Percentiles rank a stretch among this genome's conserved stretches.
Evolutionary conservation across 2,113 vertebrate genomes (phyloP).

Genomic region (Pitta sordida): DNA sequence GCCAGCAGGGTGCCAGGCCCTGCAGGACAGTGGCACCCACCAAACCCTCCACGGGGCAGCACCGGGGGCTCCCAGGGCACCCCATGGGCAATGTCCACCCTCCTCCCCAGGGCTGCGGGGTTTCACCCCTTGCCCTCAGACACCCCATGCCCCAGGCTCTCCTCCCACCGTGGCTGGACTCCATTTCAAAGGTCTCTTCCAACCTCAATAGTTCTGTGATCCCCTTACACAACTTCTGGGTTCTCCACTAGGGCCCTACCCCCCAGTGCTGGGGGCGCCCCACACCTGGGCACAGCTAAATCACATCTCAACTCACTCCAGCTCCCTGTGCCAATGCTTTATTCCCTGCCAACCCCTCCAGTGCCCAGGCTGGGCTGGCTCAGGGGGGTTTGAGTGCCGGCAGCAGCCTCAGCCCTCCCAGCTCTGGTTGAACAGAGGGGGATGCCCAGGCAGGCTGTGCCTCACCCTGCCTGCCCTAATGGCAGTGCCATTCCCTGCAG

Average conservation of each 20-base stretch:
- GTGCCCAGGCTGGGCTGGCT: not conserved
- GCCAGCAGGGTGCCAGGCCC: not conserved
- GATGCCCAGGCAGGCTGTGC: not conserved
- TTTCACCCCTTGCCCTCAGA: not conserved
- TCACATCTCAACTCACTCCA: not conserved
- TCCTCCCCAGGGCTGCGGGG: too few species aligned
- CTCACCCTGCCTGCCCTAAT: not conserved
- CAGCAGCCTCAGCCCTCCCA: not conserved
- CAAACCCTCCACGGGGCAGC: not conserved
- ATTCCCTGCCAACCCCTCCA: not conserved
- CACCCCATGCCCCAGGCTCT: not conserved
- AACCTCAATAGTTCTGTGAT: not conserved
- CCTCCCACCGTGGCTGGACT: rapidly evolving
- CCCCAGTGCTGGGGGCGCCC: rapidly evolving
- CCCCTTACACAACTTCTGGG: not conserved
- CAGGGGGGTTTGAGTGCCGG: not conserved
- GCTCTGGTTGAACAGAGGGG: rapidly evolving
- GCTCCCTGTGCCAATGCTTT: not conserved
- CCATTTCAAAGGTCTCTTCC: not conserved
- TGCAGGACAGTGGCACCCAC: rapidly evolving
- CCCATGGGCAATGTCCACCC: rapidly evolving
- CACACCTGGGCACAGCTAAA: not conserved
- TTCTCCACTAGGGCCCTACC: rapidly evolving
- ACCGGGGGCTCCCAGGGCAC: not conserved
- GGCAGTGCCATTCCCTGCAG: not conserved